Conservation (phyloP, 2,888 invertebrate species). For the Serrognathus titanus region DNA sequence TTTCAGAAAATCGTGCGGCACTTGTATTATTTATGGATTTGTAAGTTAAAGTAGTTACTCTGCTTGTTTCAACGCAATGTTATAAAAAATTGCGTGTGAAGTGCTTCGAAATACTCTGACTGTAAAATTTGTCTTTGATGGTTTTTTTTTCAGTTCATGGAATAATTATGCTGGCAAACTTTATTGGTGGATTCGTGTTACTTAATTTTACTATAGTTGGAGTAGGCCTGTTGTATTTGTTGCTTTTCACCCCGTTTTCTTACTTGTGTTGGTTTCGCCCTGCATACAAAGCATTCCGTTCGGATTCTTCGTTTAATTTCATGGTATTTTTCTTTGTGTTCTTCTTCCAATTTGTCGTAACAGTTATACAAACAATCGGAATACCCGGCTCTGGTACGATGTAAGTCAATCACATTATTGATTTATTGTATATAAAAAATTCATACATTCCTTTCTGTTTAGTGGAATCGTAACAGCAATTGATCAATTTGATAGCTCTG, state of each 20-base stretch:
- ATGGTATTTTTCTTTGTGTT: conserved; percentile 99
- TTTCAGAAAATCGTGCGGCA: conserved; percentile 95
- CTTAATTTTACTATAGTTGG: conserved; percentile 77
- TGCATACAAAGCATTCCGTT: conserved; percentile 98
- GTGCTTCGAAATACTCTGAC: not conserved
- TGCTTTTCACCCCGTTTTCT: conserved; percentile 93
- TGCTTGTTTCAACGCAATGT: not conserved
- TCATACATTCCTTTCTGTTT: conserved; percentile 33
- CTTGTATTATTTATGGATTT: conserved; percentile 95
- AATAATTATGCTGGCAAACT: conserved; percentile 78
- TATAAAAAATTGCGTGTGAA: not conserved
- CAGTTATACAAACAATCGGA: conserved; percentile 85
- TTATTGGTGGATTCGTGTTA: conserved; percentile 79
- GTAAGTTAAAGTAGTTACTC: conserved; percentile 62
- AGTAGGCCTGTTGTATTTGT: conserved; percentile 81
- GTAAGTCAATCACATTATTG: conserved; percentile 55
- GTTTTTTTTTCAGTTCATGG: conserved; percentile 77
- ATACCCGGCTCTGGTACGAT: conserved; percentile 81
- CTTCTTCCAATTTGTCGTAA: conserved; percentile 90
- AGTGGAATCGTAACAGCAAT: conserved; percentile 82
- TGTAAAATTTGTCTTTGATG: conserved; percentile 9
- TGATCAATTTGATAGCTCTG: conserved; percentile 55
- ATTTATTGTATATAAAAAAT: conserved; percentile 7
- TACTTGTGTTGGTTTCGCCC: conserved; percentile 99
- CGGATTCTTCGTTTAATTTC: conserved; percentile 98